Base-by-base conservation (phyloP, 2,113 vertebrate species). In the Smithornis capensis region DNA sequence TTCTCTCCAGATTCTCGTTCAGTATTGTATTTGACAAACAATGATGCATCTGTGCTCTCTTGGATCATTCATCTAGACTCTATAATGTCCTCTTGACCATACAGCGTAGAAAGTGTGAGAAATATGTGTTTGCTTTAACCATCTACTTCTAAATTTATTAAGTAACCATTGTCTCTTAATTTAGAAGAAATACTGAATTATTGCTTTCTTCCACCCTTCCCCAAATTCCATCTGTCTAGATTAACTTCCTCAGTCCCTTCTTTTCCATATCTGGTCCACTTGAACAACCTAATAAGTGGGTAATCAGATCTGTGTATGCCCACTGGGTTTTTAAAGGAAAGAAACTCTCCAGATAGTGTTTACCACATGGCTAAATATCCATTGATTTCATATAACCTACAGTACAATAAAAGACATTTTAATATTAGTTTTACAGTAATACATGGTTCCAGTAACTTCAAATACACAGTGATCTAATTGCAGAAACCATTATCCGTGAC, bases 251-350 rank as follows among this genome's bases (percentile, higher is more conserved):
- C 56, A 47, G 7, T 56, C 11, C 7, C 18, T 79, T 76, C 29
- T 94, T 90, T 65, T 55, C 18, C 9, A 29, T 24, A 2, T 33
- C 23, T 53, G 8, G 11, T 69, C 31, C 8, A 40, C 6, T 57
- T 0, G 0, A 53, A 37, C 7, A 62, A 35, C 12, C 6, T 0
- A 2, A 3, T 15, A 49, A 83, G 11, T 21, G 35, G 3, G 5
- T 49, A 23, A 65, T 60, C 27, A 50, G 5, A 27, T 37, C 25
- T 38, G 5, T 12, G 22, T 8, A 29, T 35, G 15, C 4, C 21
- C 7, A 11, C 1, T 6, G 9, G 15, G 4, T 18, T 85, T 87
- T 83, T 37, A 88, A 76, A 77, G 12, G 5, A 83, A 91, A 44
- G 11, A 83, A 80, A 42, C 2, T 69, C 28, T 70, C 25, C 11